Base-by-base conservation (phyloP, 2,113 vertebrate species). In the Hemiscyllium ocellatum region DNA sequence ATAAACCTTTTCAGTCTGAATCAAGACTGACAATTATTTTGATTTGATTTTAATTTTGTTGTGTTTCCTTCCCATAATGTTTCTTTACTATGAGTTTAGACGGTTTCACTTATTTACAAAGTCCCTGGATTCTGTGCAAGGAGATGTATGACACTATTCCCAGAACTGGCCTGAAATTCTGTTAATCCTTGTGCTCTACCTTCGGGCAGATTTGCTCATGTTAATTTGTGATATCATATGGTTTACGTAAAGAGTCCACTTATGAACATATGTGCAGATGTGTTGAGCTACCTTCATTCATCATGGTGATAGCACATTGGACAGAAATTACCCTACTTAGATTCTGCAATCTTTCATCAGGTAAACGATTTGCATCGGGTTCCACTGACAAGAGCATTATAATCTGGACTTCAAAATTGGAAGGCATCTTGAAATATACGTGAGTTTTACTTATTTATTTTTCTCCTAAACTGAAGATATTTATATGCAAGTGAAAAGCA, bases 371-470 rank as follows among this genome's bases (percentile, higher is more conserved):
- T 72, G 99, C 99, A 37, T 99, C 99, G 29, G 99, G 99, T 90
- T 99, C 99, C 37, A 99, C 99, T 96, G 99, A 99, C 97, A 99
- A 99, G 98, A 99, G 98, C 95, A 98, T 99, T 96, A 99, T 99
- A 95, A 99, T 99, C 96, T 99, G 99, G 99, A 99, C 99, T 5
- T 99, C 99, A 96, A 99, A 99, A 97, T 96, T 99, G 93, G 99
- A 99, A 98, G 99, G 99, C 96, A 99, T 99, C 97, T 97, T 99
- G 96, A 99, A 99, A 96, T 99, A 99, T 96, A 99, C 99, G 99
- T 99, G 97, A 98, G 99, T 97, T 26, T 86, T 70, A 37, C 26
- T 83, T 61, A 26, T 87, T 56, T 61, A 26, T 33, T 47, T 83
- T 89, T n/a, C 65, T 95, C 15, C 47, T 37, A 15, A 66, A 17